Evolutionary conservation across 2,113 vertebrate species (phyloP), one percentile per base, ranked within the genome.

Genomic region (Synchiropus splendidus): DNA sequence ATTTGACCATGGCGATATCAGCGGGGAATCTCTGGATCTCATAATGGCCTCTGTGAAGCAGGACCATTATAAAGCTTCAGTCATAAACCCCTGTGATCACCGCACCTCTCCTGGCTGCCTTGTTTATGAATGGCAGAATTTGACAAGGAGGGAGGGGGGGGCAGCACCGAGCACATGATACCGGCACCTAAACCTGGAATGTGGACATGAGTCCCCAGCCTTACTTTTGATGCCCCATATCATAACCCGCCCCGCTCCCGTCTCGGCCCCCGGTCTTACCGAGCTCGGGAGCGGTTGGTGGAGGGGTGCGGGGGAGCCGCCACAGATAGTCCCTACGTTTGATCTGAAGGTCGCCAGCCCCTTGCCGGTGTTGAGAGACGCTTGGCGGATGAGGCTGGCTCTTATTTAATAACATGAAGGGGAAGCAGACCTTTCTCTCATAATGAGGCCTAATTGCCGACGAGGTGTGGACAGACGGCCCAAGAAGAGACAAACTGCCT

Each of bases 361-460:
- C 85, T 83, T 81, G 75, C 83, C 72, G 81, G 87, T 47, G 92
- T 83, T 98, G 94, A 98, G 88, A 94, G 95, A 94, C 89, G 70
- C 79, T 89, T 88, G 78, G 91, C 91, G 85, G 82, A 83, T 85
- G 82, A 89, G 87, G 85, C 84, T 64, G 85, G 86, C 91, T 90
- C 90, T 98, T 90, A 95, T 98, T 98, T 98, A 98, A 98, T 98
- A 98, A 98, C 89, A 88, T 89, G 87, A 94, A 93, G 87, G 91
- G 90, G 92, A 96, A 91, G 91, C 90, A 83, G 90, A 92, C 87
- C 81, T 90, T 89, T 91, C 86, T 88, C 89, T 95, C 92, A 98
- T 98, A 98, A 98, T 98, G 95, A 98, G 91, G 89, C 93, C 91
- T 98, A 97, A 98, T 98, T 98, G 95, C 90, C 87, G 85, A 81